phyloP scores from a whole-genome alignment of 2,113 vertebrate genomes.

The Morone saxatilis region DNA sequence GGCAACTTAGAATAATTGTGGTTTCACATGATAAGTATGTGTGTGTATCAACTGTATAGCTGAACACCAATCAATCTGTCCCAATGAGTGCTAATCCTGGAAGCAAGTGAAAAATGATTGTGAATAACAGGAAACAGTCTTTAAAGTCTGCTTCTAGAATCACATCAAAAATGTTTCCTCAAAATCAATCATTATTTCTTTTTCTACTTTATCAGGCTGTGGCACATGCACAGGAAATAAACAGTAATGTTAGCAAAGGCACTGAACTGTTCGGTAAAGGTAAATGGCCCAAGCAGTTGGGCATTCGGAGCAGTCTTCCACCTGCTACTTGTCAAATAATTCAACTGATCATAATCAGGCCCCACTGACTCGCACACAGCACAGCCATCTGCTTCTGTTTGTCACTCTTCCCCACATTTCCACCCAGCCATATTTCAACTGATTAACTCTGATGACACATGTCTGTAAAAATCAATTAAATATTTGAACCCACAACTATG shows the following conservation, averaged over 20 bases:
- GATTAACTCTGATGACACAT: neutral
- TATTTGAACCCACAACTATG: neutral
- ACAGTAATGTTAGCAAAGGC: neutral
- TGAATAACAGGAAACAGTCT: conserved; percentile 8
- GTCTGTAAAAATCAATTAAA: conserved; percentile 17
- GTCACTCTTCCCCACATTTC: conserved; percentile 1
- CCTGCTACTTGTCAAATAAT: conserved; percentile 51
- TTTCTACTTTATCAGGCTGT: neutral
- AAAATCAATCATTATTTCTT: conserved; percentile 1
- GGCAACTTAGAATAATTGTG: conserved; percentile 32
- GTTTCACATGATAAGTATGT: conserved; percentile 19
- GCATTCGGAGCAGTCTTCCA: conserved; percentile 16
- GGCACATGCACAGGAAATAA: conserved; percentile 7
- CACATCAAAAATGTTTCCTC: neutral
- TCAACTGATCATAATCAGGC: conserved; percentile 36
- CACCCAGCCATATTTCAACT: neutral
- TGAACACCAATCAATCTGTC: conserved; percentile 8
- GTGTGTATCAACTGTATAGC: neutral
- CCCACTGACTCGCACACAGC: conserved; percentile 18
- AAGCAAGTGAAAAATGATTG: neutral
- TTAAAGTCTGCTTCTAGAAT: conserved; percentile 11
- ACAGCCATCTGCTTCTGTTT: conserved; percentile 44
- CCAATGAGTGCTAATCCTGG: neutral
- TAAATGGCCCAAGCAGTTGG: conserved; percentile 22
- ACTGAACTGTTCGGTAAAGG: conserved; percentile 15